These are phyloP conservation scores for Ophonus ardosiacus DNA, from an alignment of 2,888 invertebrate species.

Conservation along the genomic window DNA sequence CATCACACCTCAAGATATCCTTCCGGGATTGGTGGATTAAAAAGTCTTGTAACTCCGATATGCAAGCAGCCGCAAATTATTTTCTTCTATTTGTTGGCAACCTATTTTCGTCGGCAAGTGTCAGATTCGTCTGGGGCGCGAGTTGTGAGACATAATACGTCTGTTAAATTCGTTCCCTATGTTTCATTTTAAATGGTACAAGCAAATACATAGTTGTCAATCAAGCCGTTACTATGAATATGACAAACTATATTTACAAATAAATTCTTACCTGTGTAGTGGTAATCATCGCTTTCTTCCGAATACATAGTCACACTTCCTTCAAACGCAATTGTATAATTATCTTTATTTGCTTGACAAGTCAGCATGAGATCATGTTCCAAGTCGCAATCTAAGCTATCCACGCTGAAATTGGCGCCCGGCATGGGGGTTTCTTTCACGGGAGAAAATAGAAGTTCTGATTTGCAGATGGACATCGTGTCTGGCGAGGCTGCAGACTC, in stretches of 20 bases:
- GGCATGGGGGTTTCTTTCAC: conserved; percentile 88
- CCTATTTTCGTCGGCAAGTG: no score
- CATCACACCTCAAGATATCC: no score
- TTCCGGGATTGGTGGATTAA: no score
- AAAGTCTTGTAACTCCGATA: no score
- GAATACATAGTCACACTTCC: conserved; percentile 91
- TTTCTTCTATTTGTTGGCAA: no score
- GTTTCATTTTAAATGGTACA: no score
- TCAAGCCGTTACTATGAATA: no score
- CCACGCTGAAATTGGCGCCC: conserved; percentile 89
- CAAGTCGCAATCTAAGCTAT: conserved; percentile 92
- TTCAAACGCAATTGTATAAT: conserved; percentile 96
- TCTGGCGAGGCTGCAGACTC: conserved; percentile 86
- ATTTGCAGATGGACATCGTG: conserved; percentile 94
- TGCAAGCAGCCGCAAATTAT: no score
- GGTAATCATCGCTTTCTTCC: conserved; percentile 89
- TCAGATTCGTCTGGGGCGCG: no score
- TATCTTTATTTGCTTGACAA: conserved; percentile 95
- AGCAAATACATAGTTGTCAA: no score
- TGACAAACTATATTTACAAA: neutral
- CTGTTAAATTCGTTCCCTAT: no score
- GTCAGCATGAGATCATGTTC: conserved; percentile 92
- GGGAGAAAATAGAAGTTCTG: conserved; percentile 93
- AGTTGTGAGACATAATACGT: no score
- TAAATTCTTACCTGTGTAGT: conserved; percentile 73